Evolutionary conservation across 2,797 vertebrate genomes (phyloP).

Genomic region (Coregonus suidteri): DNA sequence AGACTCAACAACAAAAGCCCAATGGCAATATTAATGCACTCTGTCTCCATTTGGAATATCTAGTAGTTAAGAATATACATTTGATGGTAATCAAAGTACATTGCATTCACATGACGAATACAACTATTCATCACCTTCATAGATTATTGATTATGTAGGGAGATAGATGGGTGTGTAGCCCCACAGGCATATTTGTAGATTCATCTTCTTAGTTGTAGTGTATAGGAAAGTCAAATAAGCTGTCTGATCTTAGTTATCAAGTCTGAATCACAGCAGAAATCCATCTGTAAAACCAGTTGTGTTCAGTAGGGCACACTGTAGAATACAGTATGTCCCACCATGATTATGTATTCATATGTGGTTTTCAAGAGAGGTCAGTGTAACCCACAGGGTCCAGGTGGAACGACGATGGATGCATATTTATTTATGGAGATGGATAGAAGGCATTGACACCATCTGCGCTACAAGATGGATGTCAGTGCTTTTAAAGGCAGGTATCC

Average conservation of each 20-base stretch:
- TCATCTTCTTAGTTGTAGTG: constrained; percentile 9
- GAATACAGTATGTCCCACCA: not conserved
- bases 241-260: constrained; percentile 21
- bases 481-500: not conserved
- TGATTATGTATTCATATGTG: constrained; percentile 13
- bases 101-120: constrained; percentile 21
- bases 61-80: constrained; percentile 11
- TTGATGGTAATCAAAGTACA: constrained; percentile 8
- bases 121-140: constrained; percentile 23
- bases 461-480: not conserved
- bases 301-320: no score
- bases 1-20: not conserved
- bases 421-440: not conserved
- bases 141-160: constrained; percentile 44
- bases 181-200: constrained; percentile 32
- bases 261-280: constrained; percentile 7
- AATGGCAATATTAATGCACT: not conserved
- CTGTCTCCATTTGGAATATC: not conserved
- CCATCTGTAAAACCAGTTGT: not conserved
- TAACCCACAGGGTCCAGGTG: not conserved
- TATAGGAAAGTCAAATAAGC: constrained; percentile 34
- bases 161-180: constrained; percentile 36
- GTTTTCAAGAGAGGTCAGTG: constrained; percentile 16
- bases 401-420: constrained; percentile 2
- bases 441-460: not conserved